Evolutionary conservation across 2,888 invertebrate genomes (phyloP).

Genomic region (Abrostola tripartita): DNA sequence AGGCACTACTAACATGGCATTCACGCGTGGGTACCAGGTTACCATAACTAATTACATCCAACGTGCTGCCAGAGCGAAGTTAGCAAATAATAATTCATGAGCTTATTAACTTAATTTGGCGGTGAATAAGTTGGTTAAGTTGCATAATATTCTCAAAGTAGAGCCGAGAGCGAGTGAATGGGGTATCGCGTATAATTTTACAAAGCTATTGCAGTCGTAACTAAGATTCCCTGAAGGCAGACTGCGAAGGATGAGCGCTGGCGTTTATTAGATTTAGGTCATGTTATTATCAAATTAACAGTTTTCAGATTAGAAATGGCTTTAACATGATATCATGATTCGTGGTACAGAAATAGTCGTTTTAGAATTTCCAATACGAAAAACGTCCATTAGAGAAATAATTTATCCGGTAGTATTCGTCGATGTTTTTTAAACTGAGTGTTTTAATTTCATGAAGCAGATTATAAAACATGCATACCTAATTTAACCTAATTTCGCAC

Average conservation of each 20-base stretch:
- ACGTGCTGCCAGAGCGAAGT: slow-evolving; percentile 15
- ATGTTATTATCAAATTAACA: not conserved
- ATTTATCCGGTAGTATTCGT: too few relatives aligned
- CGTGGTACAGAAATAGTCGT: too few relatives aligned
- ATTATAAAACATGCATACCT: too few relatives aligned
- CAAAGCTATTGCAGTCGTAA: slow-evolving; percentile 46
- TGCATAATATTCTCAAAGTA: slow-evolving; percentile 43
- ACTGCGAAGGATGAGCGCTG: slow-evolving; percentile 2
- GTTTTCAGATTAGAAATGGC: not conserved
- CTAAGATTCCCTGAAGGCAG: slow-evolving; percentile 46
- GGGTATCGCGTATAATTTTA: slow-evolving; percentile 54
- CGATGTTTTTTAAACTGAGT: too few relatives aligned
- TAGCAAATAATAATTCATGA: slow-evolving; percentile 41
- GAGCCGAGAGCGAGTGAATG: slow-evolving; percentile 36
- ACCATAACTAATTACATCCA: slow-evolving; percentile 30
- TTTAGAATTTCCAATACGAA: too few relatives aligned
- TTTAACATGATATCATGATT: too few relatives aligned
- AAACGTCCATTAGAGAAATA: too few relatives aligned
- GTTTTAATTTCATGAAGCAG: too few relatives aligned
- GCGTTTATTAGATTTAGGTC: not conserved
- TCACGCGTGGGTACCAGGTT: slow-evolving; percentile 14
- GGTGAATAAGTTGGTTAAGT: slow-evolving; percentile 36
- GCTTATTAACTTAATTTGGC: slow-evolving; percentile 45
- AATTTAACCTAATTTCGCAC: too few relatives aligned
- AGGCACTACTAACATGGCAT: slow-evolving; percentile 11